Conservation (phyloP, 2,113 vertebrate species). For the Pseudopipra pipra region DNA sequence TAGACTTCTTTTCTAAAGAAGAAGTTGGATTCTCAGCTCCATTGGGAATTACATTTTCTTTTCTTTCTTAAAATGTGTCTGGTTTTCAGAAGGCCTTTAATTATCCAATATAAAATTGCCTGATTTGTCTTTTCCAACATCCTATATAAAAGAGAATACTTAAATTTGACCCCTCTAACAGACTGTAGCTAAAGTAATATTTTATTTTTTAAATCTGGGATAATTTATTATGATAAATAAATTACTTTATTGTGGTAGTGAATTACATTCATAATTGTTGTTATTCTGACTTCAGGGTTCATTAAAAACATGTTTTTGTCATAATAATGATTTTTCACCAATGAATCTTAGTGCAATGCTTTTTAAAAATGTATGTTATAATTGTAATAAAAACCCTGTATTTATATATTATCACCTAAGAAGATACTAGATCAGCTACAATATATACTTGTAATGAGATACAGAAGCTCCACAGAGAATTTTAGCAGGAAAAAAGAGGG, state of each 20-base stretch:
- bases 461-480: neutral
- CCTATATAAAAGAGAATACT: neutral
- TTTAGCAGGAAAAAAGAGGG: neutral
- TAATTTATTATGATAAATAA: conserved; percentile 28
- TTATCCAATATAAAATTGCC: neutral
- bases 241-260: neutral
- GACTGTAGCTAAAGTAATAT: neutral
- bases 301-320: neutral
- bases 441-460: neutral
- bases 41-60: neutral
- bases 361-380: neutral
- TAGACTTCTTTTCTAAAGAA: neutral
- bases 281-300: neutral
- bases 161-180: neutral
- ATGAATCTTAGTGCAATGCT: neutral
- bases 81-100: conserved; percentile 1
- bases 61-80: neutral
- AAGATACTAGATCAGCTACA: neutral
- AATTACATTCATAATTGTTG: neutral
- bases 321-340: neutral
- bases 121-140: neutral
- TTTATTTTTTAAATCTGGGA: conserved; percentile 17
- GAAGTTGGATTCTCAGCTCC: neutral
- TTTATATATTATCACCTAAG: neutral
- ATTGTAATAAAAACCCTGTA: neutral